Evolutionary conservation across 2,888 invertebrate species (phyloP), one percentile per base, ranked within the genome.

Genomic region (Drosophila infuscata): DNA sequence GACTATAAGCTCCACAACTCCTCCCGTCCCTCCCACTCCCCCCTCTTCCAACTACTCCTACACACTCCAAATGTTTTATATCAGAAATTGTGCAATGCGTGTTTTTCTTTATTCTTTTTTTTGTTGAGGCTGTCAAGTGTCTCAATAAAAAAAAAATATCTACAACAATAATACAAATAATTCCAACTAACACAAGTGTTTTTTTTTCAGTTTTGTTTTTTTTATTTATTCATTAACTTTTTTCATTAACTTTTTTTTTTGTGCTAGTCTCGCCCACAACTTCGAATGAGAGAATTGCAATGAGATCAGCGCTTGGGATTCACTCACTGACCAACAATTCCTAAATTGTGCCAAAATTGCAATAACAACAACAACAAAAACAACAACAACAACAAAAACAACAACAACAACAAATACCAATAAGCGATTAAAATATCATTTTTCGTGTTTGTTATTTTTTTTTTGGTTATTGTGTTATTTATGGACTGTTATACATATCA

Each of bases 401-500:
- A 25, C 20, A 25, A 25, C n/a, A n/a, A n/a, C n/a, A n/a, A n/a
- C n/a, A n/a, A n/a, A n/a, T n/a, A n/a, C 30, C 38, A 56, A 41
- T 41, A 48, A 62, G 48, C 54, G 62, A 62, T 62, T 75, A 62
- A 58, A 59, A 63, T 75, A 76, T 65, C 41, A 75, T 43, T 61
- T 70, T 78, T 56, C 7, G 38, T 63, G 30, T 49, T 38, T 65
- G 30, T 54, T 9, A n/a, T 9, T 48, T 33, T 9, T 25, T 9
- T 48, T 33, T 33, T 56, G 38, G 29, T 46, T 54, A 25, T 64
- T 41, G 32, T 59, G 33, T 83, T 81, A 79, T 87, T 84, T 87
- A 84, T 83, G 75, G 79, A 57, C 77, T 84, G 87, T 78, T 87
- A 76, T 81, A 81, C 64, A 83, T 82, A 63, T 76, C 70, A 69